A percentile compares a stretch with the other conserved stretches of the same genome.
phyloP scores from a whole-genome alignment of 2,888 invertebrate genomes.

The Spodoptera exigua region DNA sequence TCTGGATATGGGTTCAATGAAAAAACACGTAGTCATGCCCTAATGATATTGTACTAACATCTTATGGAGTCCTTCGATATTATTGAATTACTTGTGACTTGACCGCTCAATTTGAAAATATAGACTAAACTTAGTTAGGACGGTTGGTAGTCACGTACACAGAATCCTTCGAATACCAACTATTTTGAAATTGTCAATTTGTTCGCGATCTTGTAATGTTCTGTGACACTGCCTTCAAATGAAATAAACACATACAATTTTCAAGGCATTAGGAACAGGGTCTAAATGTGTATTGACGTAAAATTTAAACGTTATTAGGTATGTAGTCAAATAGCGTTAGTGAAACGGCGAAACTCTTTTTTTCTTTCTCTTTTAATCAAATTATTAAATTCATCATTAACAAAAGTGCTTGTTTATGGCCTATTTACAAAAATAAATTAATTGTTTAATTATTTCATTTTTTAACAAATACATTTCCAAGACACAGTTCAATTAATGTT shows the following conservation, averaged over 20 bases:
- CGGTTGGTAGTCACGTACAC: conserved; percentile 19
- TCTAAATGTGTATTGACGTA: background rate
- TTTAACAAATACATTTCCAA: too few relatives aligned
- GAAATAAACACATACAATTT: conserved; percentile 1
- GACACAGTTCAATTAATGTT: too few relatives aligned
- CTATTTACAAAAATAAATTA: too few relatives aligned
- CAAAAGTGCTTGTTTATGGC: too few relatives aligned
- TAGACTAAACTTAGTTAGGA: conserved; percentile 14
- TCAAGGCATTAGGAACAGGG: background rate
- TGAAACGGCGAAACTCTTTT: background rate
- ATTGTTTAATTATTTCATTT: too few relatives aligned
- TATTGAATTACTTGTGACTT: conserved; percentile 37
- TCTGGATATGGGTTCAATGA: conserved; percentile 57
- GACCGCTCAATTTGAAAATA: conserved; percentile 29
- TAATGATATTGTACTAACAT: conserved; percentile 61
- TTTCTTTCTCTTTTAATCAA: background rate
- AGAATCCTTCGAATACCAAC: conserved; percentile 23
- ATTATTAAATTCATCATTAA: background rate
- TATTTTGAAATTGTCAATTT: conserved; percentile 27
- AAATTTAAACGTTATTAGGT: conserved; percentile 15
- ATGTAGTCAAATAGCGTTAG: background rate
- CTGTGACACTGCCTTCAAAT: background rate
- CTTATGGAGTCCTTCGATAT: conserved; percentile 30
- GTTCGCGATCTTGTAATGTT: background rate
- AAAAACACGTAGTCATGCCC: conserved; percentile 60